Conservation (phyloP, 2,113 vertebrate species). For the Furnarius figulus region DNA sequence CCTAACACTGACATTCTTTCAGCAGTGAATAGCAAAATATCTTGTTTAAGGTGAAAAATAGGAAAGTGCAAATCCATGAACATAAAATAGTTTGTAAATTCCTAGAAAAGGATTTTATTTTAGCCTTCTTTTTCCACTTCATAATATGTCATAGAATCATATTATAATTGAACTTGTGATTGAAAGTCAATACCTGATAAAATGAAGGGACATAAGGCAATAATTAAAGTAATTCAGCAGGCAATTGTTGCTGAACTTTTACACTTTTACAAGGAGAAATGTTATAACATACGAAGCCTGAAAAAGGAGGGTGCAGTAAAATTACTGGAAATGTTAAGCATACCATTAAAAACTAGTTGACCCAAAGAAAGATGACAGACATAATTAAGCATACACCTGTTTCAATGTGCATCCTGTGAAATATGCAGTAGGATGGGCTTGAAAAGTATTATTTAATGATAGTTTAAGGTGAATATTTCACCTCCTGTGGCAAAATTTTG, state of each 20-base stretch:
- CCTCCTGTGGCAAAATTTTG: neutral
- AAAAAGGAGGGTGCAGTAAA: neutral
- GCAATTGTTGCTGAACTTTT: conserved; percentile 26
- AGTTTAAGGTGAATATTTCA: conserved; percentile 1
- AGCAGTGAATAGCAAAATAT: neutral
- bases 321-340: conserved; percentile 47
- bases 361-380: neutral
- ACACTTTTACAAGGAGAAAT: conserved; percentile 6
- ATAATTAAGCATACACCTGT: neutral
- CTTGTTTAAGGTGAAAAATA: neutral
- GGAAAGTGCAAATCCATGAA: neutral
- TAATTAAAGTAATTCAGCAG: conserved; percentile 22
- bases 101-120: neutral
- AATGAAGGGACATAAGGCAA: neutral
- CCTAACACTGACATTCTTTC: neutral
- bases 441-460: conserved; percentile 11
- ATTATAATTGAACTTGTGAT: neutral
- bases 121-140: neutral
- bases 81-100: neutral
- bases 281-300: neutral
- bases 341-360: conserved; percentile 15
- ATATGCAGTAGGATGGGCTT: neutral
- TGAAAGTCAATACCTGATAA: conserved; percentile 33
- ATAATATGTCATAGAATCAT: neutral
- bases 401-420: neutral